These are phyloP conservation scores for Muscicapa comitata DNA, from an alignment of 2,797 vertebrate species.

Conservation along the genomic window DNA sequence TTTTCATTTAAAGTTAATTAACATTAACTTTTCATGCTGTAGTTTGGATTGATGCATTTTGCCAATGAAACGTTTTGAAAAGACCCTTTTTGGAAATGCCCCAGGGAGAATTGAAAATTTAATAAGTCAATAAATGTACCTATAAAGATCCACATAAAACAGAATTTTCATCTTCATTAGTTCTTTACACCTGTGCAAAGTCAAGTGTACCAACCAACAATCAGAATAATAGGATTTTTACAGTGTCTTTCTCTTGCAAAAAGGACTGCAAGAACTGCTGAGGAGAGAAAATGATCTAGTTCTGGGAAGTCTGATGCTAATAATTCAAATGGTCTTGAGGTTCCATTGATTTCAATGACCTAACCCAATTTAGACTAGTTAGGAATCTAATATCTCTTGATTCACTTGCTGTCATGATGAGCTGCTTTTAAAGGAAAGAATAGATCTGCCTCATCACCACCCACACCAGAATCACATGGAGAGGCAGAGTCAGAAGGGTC, in stretches of 20 bases:
- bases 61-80: not conserved
- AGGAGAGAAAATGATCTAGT: not conserved
- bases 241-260: not conserved
- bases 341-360: not conserved
- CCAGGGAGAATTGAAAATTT: not conserved
- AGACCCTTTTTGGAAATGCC: not conserved
- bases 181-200: not conserved
- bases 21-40: not conserved
- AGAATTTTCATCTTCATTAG: not conserved
- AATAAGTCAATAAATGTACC: not conserved
- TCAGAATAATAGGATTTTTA: not conserved
- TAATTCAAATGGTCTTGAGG: not conserved
- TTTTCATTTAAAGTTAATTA: too few relatives aligned
- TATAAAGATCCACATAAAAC: not conserved
- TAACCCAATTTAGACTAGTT: not conserved
- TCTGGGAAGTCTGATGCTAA: not conserved
- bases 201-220: not conserved
- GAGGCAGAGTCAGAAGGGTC: not conserved
- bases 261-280: not conserved
- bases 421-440: not conserved
- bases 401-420: not conserved
- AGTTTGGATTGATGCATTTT: not conserved
- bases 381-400: not conserved
- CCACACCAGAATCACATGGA: not conserved
- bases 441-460: not conserved